Percentiles rank a stretch among this genome's conserved stretches.
Evolutionary conservation across 92 coral and sea anemone species (phyloP).

Genomic region (Desmophyllum pertusum): DNA sequence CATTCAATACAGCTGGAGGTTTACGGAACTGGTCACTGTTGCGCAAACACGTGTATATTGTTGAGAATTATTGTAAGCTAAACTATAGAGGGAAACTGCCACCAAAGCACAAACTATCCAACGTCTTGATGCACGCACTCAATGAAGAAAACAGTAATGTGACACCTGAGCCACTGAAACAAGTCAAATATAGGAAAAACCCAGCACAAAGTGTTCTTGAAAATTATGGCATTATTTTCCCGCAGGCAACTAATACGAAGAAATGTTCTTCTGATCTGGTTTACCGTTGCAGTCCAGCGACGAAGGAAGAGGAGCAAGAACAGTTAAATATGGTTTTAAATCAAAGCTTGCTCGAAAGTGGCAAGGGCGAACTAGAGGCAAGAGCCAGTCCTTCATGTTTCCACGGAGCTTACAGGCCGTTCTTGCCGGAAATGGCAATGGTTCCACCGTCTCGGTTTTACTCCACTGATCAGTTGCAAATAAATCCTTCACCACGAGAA

Average conservation of each 20-base stretch:
- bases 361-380: not conserved
- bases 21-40: constrained; percentile 54
- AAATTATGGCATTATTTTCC: constrained; percentile 53
- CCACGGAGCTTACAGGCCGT: not conserved
- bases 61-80: constrained; percentile 59
- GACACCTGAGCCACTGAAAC: constrained; percentile 12
- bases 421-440: constrained; percentile 12
- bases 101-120: constrained; percentile 41
- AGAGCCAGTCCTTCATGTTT: not conserved
- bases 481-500: constrained; percentile 29
- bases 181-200: constrained; percentile 39
- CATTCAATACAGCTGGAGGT: constrained; percentile 38
- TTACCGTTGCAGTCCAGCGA: constrained; percentile 39
- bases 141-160: constrained; percentile 19
- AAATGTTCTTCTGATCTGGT: constrained; percentile 11
- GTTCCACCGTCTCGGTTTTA: constrained; percentile 26
- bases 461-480: constrained; percentile 15
- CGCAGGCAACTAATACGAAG: constrained; percentile 27
- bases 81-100: constrained; percentile 38
- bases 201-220: constrained; percentile 57
- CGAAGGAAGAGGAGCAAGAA: constrained; percentile 45
- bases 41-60: constrained; percentile 48
- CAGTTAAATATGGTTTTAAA: constrained; percentile 49
- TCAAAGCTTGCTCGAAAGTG: constrained; percentile 46
- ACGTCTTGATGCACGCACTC: constrained; percentile 40